These are phyloP conservation scores for cat (Felis catus) DNA, from an alignment of 2,113 vertebrate genomes.

Conservation along the genomic window F.catus_Fca126_mat1.0 CM031413.1:91586501-91587000, in stretches of 20 bases:
- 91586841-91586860: slow-evolving; percentile 87
- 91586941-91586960: slow-evolving; percentile 85
- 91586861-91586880: slow-evolving; percentile 82
- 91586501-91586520: not conserved
- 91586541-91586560: not conserved
- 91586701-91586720: not conserved
- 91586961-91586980: slow-evolving; percentile 88
- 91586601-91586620: not conserved
- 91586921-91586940: slow-evolving; percentile 87
- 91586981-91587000: slow-evolving; percentile 86
- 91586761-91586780: not conserved
- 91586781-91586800: not conserved
- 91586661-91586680: not conserved
- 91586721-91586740: not conserved
- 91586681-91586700: not conserved
- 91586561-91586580: slow-evolving; percentile 26
- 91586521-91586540: not conserved
- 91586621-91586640: not conserved
- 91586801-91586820: not conserved
- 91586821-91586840: slow-evolving; percentile 86
- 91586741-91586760: not conserved
- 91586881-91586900: slow-evolving; percentile 93
- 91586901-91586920: slow-evolving; percentile 87
- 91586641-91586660: not conserved
- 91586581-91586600: not conserved